Base-by-base conservation (phyloP, 92 coral and sea anemone species). In the Epizoanthus ramosus region DNA sequence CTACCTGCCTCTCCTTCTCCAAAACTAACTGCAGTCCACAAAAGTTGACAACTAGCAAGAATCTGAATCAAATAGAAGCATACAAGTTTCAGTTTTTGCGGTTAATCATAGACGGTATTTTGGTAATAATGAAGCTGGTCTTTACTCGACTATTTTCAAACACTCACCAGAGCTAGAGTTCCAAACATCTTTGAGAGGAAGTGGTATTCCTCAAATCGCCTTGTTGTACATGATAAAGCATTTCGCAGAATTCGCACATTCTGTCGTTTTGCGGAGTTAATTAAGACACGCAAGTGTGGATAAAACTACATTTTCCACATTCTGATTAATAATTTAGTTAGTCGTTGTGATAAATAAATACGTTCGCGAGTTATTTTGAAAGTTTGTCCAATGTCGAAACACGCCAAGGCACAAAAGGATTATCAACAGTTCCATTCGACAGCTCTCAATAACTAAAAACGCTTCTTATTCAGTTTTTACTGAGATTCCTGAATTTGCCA, bases 151-250 rank as follows among this genome's bases (percentile, higher is more conserved):
- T 3, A 39, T 22, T 41, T 71, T 41, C 57, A 47, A 35, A 41
- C n/a, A 10, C 75, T 71, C n/a, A 71, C 75, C 75, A 45, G 22
- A 8, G 39, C 45, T 25, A 71, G 13, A 71, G 23, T 45, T 45
- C 57, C 75, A 33, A 71, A 71, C 75, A 71, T 71, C 57, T 71
- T 71, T 9, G 58, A n/a, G 28, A 47, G 75, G 57, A 41, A 71
- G 17, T 39, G 14, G 6, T 3, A 19, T 24, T 71, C 57, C 75
- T 23, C 75, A 71, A 71, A 28, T 39, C 5, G 17, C 23, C 50
- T 71, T 41, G 57, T 71, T 41, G 57, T 19, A 6, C 28, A 39
- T 45, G 50, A 56, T 56, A 21, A 56, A 19, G 28, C n/a, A n/a
- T n/a, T 43, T n/a, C 35, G 8, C 19, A 47, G 58, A 28, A 7